Evolutionary conservation across 2,797 vertebrate species (phyloP).

Genomic region (Lutjanus campechanus): DNA sequence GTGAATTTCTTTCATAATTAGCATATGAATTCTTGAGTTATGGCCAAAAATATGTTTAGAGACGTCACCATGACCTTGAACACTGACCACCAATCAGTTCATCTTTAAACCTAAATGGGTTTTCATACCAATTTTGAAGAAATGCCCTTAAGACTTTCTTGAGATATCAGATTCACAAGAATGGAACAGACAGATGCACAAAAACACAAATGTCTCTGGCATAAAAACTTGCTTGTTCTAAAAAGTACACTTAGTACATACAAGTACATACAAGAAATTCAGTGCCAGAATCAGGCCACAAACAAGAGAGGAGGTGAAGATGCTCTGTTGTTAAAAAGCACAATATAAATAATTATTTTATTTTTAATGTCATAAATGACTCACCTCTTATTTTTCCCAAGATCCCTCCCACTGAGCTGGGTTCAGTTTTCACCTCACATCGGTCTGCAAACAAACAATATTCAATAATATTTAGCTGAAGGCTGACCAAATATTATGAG

Average conservation of each 20-base stretch:
- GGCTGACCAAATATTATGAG: background rate
- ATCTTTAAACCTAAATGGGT: no score
- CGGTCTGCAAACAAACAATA: conserved; percentile 83
- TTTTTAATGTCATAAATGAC: conserved; percentile 6
- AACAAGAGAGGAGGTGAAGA: background rate
- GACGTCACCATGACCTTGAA: no score
- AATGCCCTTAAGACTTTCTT: background rate
- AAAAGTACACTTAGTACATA: background rate
- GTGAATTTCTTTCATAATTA: no score
- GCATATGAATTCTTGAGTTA: no score
- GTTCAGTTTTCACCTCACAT: conserved; percentile 90
- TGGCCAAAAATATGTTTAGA: no score
- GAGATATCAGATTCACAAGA: no score
- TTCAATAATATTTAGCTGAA: conserved; percentile 1
- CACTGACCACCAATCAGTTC: no score
- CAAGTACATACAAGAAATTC: background rate
- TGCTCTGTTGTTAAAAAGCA: background rate
- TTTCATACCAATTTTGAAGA: no score
- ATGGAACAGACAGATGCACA: no score
- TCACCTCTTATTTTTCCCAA: conserved; percentile 94
- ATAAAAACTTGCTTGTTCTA: background rate
- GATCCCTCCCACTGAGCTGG: conserved; percentile 90
- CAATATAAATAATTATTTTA: background rate
- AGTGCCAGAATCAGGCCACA: background rate
- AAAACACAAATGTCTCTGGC: no score